These are phyloP conservation scores for Danio tinwini DNA, from an alignment of 2,797 vertebrate species.

Conservation along the genomic window DNA sequence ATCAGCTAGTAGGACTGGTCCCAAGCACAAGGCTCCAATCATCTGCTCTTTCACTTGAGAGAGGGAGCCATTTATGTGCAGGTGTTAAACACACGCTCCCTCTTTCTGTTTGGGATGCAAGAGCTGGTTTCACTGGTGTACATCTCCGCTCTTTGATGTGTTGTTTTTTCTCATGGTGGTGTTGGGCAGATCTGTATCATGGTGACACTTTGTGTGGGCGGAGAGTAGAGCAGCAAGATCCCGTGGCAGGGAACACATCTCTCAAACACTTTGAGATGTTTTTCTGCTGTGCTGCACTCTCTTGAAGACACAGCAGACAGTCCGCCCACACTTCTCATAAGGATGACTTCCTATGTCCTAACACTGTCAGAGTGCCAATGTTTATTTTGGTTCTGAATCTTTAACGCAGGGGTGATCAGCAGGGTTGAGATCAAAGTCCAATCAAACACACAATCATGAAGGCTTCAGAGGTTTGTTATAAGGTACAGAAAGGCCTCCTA, in stretches of 20 bases:
- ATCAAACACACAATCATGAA: not conserved
- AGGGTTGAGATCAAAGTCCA: not conserved
- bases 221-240: conserved; percentile 57
- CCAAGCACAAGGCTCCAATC: conserved; percentile 23
- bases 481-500: not conserved
- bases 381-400: conserved; percentile 37
- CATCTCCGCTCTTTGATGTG: conserved; percentile 59
- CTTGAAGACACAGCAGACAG: conserved; percentile 45
- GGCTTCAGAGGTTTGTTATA: not conserved
- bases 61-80: conserved; percentile 50
- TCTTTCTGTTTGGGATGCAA: conserved; percentile 43
- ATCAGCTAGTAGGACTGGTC: conserved; percentile 39
- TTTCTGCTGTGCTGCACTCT: conserved; percentile 47
- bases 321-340: conserved; percentile 51
- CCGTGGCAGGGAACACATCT: conserved; percentile 53
- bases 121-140: conserved; percentile 40
- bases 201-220: conserved; percentile 50
- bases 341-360: conserved; percentile 20
- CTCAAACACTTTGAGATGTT: conserved; percentile 51
- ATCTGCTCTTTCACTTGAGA: conserved; percentile 58
- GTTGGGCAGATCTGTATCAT: conserved; percentile 60
- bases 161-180: conserved; percentile 22
- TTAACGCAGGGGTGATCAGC: not conserved
- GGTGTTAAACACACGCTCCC: conserved; percentile 30
- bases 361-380: conserved; percentile 11